These are phyloP conservation scores for Spisula solida DNA, from an alignment of 2,888 invertebrate species.

Conservation along the genomic window DNA sequence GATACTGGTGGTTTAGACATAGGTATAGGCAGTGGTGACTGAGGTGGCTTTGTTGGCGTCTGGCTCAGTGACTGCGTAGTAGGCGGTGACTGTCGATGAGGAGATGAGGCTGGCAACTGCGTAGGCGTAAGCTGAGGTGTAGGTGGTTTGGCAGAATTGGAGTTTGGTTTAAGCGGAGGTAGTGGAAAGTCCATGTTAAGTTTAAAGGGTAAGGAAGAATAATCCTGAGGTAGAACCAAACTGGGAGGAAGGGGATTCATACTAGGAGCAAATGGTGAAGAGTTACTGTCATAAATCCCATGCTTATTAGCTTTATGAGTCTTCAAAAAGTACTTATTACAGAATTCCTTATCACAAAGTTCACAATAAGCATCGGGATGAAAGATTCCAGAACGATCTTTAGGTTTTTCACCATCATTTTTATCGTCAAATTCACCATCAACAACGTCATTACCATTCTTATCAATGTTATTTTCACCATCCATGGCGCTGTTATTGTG, in stretches of 20 bases:
- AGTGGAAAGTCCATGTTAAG: constrained; percentile 69
- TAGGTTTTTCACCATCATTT: constrained; percentile 55
- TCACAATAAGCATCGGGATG: constrained; percentile 99
- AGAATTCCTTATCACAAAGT: constrained; percentile 99
- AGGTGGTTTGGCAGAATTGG: constrained; percentile 60
- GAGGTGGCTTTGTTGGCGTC: constrained; percentile 65
- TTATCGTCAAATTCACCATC: constrained; percentile 69
- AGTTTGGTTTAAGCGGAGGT: constrained; percentile 71
- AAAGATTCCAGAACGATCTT: constrained; percentile 90
- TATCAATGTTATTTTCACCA: constrained; percentile 68
- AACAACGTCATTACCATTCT: constrained; percentile 69
- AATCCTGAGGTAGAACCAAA: constrained; percentile 79
- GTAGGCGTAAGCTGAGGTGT: constrained; percentile 66
- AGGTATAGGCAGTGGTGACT: constrained; percentile 65
- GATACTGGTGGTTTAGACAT: constrained; percentile 64
- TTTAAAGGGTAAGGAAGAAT: constrained; percentile 66
- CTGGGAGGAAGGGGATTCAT: constrained; percentile 75
- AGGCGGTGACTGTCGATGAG: constrained; percentile 75
- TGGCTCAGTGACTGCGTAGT: constrained; percentile 66
- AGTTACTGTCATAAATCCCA: constrained; percentile 90
- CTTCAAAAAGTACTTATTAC: constrained; percentile 99
- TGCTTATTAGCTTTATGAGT: constrained; percentile 99
- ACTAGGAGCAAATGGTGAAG: constrained; percentile 78
- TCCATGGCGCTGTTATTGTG: constrained; percentile 72
- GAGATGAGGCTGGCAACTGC: constrained; percentile 70